Base-by-base conservation (phyloP, 2,888 invertebrate species). In the Melanostoma mellinum region DNA sequence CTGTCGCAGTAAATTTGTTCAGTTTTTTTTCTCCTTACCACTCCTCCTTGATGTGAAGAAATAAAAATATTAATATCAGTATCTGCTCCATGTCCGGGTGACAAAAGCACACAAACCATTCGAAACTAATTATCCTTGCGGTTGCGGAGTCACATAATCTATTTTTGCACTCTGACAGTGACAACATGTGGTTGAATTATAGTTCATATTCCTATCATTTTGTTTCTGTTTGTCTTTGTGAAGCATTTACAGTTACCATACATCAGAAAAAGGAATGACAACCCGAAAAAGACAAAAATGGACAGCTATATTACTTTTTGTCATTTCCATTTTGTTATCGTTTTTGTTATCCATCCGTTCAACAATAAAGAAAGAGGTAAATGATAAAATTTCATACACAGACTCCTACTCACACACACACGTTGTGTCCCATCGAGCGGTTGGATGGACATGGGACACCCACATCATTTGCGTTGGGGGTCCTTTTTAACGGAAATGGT, bases 41-140 rank as follows among this genome's bases (percentile, higher is more conserved):
- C 20, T 60, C 52, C 48, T 30, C 46, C 32, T 56, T 44, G 3
- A 20, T 3, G 36, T 6, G 50, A 68, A 42, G 58, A 69, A 73
- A 82, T 82, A 78, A 82, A 82, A 78, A 69, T 78, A 82, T 82
- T 78, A 69, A 78, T 82, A 78, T 69, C 78, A 35, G 58, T 46
- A 78, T 78, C 78, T 82, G 82, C 63, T 61, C 30, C 65, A 61
- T 67, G 72, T 68, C 42, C 42, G 32, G 55, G 55, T 56, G 81
- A 82, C 81, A 81, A 78, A 73, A 69, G 50, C 78, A 78, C 58
- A 68, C 63, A 78, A 73, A 53, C 68, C 82, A 78, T 82, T 82
- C 68, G 73, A 63, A 78, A 69, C 82, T 78, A 82, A 82, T 82
- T 82, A 82, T 69, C 78, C 58, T 44, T 73, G 72, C 10, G 60